Base-by-base conservation (phyloP, 1,140 invertebrate genomes). In the Palaemon carinicauda region DNA sequence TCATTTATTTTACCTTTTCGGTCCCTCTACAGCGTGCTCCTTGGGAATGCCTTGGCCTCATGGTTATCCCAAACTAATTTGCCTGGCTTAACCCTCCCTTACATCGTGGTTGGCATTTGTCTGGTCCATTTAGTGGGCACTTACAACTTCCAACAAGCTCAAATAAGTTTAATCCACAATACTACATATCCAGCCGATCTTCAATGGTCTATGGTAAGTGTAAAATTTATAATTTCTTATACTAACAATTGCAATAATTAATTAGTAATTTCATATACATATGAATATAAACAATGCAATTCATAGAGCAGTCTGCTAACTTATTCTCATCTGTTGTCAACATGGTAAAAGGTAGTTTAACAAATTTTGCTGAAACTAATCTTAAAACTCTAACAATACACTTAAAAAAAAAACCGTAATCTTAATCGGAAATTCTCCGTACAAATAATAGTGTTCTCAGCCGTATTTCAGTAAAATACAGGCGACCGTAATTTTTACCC, bases 31-130 rank as follows among this genome's bases (percentile, higher is more conserved):
- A 86, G 84, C 24, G 84, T 86, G 19, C 10, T 86, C 3, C 21
- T 53, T 0, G 77, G 84, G n/a, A 86, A 79, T 53, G 77, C 84
- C 10, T 53, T 86, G 29, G 73, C 84, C 5, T 80, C 84, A 0
- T 80, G 77, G 50, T 51, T 86, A 27, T 86, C 84, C 21, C 84
- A 86, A 54, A 86, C 84, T 10, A 86, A 86, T 69, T 52, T 86
- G 5, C 84, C 84, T 7, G 84, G 77, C 5, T 52, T 86, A 9
- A 86, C 84, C 0, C 14, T 86, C 50, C 19, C 84, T 4, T 86
- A 80, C 24, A 41, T 79, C 7, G 50, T 86, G 50, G 21, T 86
- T 24, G 84, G 84, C 9, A 31, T 65, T 3, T 21, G 54, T 3
- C 10, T 86, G n/a, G 73, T 24, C 50, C 17, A 21, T 1, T 29